Evolutionary conservation across 2,113 vertebrate genomes (phyloP).

Genomic region (Erythrolamprus reginae): DNA sequence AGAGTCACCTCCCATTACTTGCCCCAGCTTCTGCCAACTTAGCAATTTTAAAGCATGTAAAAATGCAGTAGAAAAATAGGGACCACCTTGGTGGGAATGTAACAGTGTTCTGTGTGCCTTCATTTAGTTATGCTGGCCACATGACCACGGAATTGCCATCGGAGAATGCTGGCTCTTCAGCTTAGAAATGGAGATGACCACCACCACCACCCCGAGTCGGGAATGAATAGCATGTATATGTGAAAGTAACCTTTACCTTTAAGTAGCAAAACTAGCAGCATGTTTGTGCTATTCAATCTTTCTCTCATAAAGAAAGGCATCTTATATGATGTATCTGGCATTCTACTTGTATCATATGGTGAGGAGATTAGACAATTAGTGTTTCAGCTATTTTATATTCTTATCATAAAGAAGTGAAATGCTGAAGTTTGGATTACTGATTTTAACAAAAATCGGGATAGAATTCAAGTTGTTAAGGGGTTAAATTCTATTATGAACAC

Average conservation of each 20-base stretch:
- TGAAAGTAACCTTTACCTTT: neutral
- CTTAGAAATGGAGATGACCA: no score
- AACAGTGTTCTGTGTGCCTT: no score
- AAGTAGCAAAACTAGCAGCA: conserved; percentile 44
- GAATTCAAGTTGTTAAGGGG: conserved; percentile 78
- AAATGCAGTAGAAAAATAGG: no score
- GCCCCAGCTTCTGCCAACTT: no score
- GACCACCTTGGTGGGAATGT: no score
- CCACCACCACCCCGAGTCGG: no score
- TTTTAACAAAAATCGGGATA: conserved; percentile 68
- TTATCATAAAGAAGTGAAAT: conserved; percentile 71
- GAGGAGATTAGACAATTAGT: conserved; percentile 67
- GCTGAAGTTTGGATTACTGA: conserved; percentile 77
- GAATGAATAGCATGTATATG: no score
- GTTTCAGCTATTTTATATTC: conserved; percentile 63
- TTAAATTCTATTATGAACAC: conserved; percentile 85
- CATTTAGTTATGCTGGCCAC: no score
- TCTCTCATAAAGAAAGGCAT: conserved; percentile 48
- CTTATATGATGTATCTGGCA: conserved; percentile 53
- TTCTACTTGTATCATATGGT: conserved; percentile 51
- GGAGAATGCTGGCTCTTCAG: no score
- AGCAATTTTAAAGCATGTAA: no score
- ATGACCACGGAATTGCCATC: no score
- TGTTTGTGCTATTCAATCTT: conserved; percentile 42
- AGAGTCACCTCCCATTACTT: no score